These are phyloP conservation scores for Yasuhikotakia modesta DNA, from an alignment of 2,797 vertebrate species.

Conservation along the genomic window DNA sequence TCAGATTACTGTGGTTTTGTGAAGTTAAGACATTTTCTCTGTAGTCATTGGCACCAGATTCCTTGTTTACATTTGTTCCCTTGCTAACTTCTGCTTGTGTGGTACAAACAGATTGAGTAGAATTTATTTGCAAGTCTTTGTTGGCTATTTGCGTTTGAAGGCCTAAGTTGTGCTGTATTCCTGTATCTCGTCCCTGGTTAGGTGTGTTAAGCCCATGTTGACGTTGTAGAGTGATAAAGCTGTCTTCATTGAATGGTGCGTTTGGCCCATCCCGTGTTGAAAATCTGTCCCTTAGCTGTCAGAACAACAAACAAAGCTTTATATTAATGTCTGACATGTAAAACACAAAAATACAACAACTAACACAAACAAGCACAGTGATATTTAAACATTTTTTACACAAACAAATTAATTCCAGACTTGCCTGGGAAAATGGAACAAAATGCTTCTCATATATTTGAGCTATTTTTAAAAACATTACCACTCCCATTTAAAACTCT, in stretches of 20 bases:
- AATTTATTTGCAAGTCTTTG: slow-evolving; percentile 11
- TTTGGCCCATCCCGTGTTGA: slow-evolving; percentile 29
- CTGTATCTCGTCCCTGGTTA: slow-evolving; percentile 25
- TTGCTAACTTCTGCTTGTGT: neutral
- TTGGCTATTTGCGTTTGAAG: slow-evolving; percentile 7
- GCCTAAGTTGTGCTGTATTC: slow-evolving; percentile 40
- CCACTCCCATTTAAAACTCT: slow-evolving; percentile 11
- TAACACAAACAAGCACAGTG: slow-evolving; percentile 12
- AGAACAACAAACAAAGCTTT: slow-evolving; percentile 21
- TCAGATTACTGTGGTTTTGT: slow-evolving; percentile 43
- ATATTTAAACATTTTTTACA: neutral
- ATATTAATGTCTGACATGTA: neutral
- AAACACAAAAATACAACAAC: neutral
- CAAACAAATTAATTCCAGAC: neutral
- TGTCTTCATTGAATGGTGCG: slow-evolving; percentile 1
- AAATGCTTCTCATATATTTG: slow-evolving; percentile 14
- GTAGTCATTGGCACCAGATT: slow-evolving; percentile 27
- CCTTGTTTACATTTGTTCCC: slow-evolving; percentile 8
- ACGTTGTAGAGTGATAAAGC: slow-evolving; percentile 2
- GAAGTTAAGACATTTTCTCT: slow-evolving; percentile 37
- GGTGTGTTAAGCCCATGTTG: slow-evolving; percentile 21
- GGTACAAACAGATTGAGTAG: neutral
- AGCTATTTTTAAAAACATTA: slow-evolving; percentile 11
- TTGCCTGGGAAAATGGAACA: slow-evolving; percentile 5
- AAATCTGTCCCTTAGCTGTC: slow-evolving; percentile 35